Base-by-base conservation (phyloP, 2,113 vertebrate genomes). In the Poicephalus gulielmi region DNA sequence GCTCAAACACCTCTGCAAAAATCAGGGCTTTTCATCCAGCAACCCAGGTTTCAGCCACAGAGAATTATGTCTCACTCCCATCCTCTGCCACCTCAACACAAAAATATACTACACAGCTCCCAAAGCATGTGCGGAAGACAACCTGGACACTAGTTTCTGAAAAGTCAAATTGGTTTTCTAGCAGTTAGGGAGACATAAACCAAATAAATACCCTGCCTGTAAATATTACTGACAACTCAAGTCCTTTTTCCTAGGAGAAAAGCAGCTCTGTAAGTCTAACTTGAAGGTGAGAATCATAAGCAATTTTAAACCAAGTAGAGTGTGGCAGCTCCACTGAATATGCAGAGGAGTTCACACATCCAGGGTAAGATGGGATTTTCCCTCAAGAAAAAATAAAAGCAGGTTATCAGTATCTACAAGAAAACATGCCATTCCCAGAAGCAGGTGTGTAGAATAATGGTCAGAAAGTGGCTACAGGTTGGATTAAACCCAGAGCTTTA, bases 91-190 rank as follows among this genome's bases (percentile, higher is more conserved):
- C 2, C n/a, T 53, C 37, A 69, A 60, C 24, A 77, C 55, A 27
- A 70, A 79, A 92, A 59, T 1, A 73, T 0, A 18, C 35, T 41
- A 31, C 77, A 23, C 68, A 50, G 47, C 25, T 53, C 37, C 31
- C 5, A 5, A 18, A 66, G 41, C 31, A 66, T 0, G 0, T 3
- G 7, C 7, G 23, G 75, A n/a, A 24, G 33, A 35, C 9, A 6
- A 76, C 31, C 47, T 2, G 4, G 68, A 76, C 31, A 13, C 5
- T 17, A 3, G 3, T 53, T 83, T 55, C 52, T 16, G 15, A 88
- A 83, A 41, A 60, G 11, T 47, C 52, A 80, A n/a, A 47, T 59
- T 79, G 15, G 18, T 60, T 83, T 88, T 68, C 52, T 33, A 63
- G 62, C 0, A 1, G 13, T 49, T 59, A 50, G 35, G 10, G 67